Evolutionary conservation across 1,140 invertebrate species (phyloP), one percentile per base, ranked within the genome.

Genomic region (Psilanteris sp.): DNA sequence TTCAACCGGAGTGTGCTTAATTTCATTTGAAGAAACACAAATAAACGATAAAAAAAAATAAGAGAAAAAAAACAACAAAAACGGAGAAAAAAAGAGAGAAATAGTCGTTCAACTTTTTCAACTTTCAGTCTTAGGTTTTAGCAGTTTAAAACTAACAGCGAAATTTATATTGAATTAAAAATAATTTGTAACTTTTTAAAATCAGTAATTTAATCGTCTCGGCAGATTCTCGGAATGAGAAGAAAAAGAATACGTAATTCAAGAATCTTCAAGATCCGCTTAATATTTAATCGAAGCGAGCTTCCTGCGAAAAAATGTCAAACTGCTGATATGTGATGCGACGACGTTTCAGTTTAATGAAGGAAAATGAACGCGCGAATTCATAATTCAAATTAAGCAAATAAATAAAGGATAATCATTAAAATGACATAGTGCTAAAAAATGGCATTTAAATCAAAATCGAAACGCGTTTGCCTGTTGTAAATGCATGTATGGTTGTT

Each of bases 91-190:
- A 11, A 31, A 6, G 27, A 6, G 14, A 13, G 32, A 36, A 27
- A 8, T 7, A 16, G 9, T 7, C 22, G 24, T 27, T 1, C 7
- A 44, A 44, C 41, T 44, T 44, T 44, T 44, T 16, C n/a, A 44
- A 44, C 29, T 44, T 20, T 13, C 41, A 9, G 29, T 44, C 41
- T 15, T 26, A 20, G 11, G 4, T 29, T 44, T 15, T 29, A 44
- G 15, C 39, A 15, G 41, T 44, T 44, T 29, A 44, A 16, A 44
- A 44, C 24, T 44, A 9, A n/a, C 11, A 18, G 18, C 15, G 16
- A 34, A 50, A 36, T 50, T 50, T 34, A 34, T 50, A 50, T 50
- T 24, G 18, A 24, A 24, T 50, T 50, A 50, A 34, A 50, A 36
- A 50, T 50, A 34, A 50, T 50, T 50, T 34, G 18, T 50, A 22